Percentiles rank a stretch among this genome's conserved stretches.
Evolutionary conservation across 2,113 vertebrate species (phyloP).

Genomic region (Plectropomus leopardus): DNA sequence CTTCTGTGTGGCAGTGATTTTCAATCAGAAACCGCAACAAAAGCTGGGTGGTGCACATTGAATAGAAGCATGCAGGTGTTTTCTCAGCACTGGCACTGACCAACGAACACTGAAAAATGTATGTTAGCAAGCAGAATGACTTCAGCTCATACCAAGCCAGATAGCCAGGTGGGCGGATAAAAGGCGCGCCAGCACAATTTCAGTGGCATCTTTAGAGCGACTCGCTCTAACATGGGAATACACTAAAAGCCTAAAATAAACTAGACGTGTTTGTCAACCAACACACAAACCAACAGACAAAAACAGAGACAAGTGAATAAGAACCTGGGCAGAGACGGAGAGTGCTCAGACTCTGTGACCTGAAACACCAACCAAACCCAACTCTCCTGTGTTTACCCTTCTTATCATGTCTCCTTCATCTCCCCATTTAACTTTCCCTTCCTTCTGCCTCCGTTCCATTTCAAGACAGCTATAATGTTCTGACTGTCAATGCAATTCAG

Average conservation of each 20-base stretch:
- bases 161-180: slow-evolving; percentile 21
- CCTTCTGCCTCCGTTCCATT: slow-evolving; percentile 23
- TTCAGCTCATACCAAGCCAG: not conserved
- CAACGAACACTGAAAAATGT: not conserved
- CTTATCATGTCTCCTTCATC: slow-evolving; percentile 27
- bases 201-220: slow-evolving; percentile 32
- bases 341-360: slow-evolving; percentile 45
- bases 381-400: slow-evolving; percentile 15
- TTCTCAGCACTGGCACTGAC: not conserved
- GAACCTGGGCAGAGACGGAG: slow-evolving; percentile 1
- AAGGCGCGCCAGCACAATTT: slow-evolving; percentile 13
- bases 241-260: slow-evolving; percentile 41
- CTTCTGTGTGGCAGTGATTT: slow-evolving; percentile 40
- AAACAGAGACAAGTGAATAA: slow-evolving; percentile 7
- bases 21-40: slow-evolving; percentile 56
- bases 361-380: slow-evolving; percentile 23
- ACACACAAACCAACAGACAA: slow-evolving; percentile 20
- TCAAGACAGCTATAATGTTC: slow-evolving; percentile 25
- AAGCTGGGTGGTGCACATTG: not conserved
- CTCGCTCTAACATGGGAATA: not conserved
- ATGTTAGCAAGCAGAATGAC: slow-evolving; percentile 29
- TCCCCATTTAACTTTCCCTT: slow-evolving; percentile 15
- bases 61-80: slow-evolving; percentile 5
- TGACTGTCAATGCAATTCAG: slow-evolving; percentile 17
- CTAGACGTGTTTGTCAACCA: slow-evolving; percentile 19